A percentile compares a stretch with the other conserved stretches of the same genome.
phyloP scores from a whole-genome alignment of 2,113 vertebrate species.

The Phyllopteryx taeniolatus region DNA sequence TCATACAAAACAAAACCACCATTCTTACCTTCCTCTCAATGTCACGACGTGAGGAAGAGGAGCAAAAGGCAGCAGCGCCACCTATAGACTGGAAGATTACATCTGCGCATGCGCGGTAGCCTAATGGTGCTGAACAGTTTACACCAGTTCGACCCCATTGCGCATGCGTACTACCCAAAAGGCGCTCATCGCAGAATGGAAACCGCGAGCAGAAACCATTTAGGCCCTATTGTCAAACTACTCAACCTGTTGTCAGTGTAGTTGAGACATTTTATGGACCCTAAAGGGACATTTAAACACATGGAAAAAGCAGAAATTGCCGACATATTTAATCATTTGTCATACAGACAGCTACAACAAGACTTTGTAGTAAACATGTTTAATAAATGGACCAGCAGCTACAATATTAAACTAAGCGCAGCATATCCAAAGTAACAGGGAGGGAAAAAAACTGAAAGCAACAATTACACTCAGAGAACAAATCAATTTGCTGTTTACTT shows the following conservation, averaged over 20 bases:
- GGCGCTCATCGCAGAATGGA: neutral
- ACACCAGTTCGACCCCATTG: too few relatives aligned
- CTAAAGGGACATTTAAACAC: neutral
- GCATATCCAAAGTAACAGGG: constrained; percentile 57
- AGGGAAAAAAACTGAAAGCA: constrained; percentile 36
- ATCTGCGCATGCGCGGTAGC: neutral
- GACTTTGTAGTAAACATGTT: constrained; percentile 63
- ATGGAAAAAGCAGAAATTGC: neutral
- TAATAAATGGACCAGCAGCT: constrained; percentile 68
- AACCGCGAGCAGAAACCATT: neutral
- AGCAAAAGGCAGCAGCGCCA: neutral
- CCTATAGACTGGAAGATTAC: constrained; percentile 31
- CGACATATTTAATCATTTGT: neutral
- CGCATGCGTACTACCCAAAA: too few relatives aligned
- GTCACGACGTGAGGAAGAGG: constrained; percentile 36
- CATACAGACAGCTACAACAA: neutral
- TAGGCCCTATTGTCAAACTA: too few relatives aligned
- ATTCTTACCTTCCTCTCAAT: constrained; percentile 53
- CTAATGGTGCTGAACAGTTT: neutral
- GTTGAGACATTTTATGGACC: neutral
- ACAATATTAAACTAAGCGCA: constrained; percentile 63
- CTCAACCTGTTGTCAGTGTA: too few relatives aligned
- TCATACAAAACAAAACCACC: neutral
- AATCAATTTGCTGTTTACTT: constrained; percentile 33
- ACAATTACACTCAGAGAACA: constrained; percentile 42